Evolutionary conservation across 1,140 invertebrate genomes (phyloP), one percentile per base, ranked within the genome.

Genomic region (Cydia splendana): DNA sequence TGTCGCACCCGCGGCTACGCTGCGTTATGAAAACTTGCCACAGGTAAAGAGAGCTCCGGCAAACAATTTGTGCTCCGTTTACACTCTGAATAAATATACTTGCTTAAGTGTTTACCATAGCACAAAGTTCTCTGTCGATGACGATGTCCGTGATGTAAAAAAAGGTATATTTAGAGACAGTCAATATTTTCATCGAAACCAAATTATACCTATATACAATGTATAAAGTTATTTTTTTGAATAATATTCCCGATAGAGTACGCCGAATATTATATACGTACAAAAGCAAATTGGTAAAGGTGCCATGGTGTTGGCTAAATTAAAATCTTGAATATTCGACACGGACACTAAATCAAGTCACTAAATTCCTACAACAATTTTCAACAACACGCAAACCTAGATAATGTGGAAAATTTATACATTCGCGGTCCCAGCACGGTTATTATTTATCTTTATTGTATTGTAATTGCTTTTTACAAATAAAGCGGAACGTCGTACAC

Each of bases 11-110:
- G 83, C 79, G 89, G 88, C 87, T 78, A 85, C 81, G 78, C 78
- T 79, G 75, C 82, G 87, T 91, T 91, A 89, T 91, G 91, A 90
- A 89, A 92, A 88, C 88, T 85, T 73, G 78, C 76, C 78, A 79
- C 89, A 92, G 88, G 88, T 90, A 90, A 84, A 84, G 83, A 85
- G 78, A 84, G 84, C 85, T 84, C 79, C 76, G 81, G 86, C 81
- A 91, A 92, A 90, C 91, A 92, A 90, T 90, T 88, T 87, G 85
- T 84, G 80, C 85, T 71, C 81, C 85, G 88, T 84, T 90, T 89
- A 87, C 84, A 87, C 86, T 82, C 85, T 84, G 84, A 88, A 89
- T 88, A 90, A 91, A 91, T 88, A 90, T 88, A 82, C 83, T 88
- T 84, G 86, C 81, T 85, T 30, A 76, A 75, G 78, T 80, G 73